Evolutionary conservation across 1,140 invertebrate species (phyloP), one percentile per base, ranked within the genome.

Genomic region (Lordiphosa stackelbergi): DNA sequence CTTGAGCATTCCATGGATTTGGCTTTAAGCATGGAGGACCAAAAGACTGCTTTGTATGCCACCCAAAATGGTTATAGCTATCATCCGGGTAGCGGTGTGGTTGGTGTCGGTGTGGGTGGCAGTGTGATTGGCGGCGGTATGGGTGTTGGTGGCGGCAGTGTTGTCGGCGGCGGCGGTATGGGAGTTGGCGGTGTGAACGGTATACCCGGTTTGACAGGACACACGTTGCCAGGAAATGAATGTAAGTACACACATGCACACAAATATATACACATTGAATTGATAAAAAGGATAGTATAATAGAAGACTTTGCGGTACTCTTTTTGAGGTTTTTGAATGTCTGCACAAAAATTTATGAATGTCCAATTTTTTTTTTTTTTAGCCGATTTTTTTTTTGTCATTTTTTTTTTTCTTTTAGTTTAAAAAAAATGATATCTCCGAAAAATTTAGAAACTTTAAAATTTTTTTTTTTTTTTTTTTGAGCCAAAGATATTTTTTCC

Each of bases 1-100:
- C 88, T 97, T 7, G 95, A 97, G 87, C 93, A 95, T 85, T 95
- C 94, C 10, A 91, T 96, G 90, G 94, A 96, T 77, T 89, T 95
- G 55, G 94, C 93, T 0, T 71, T 95, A 16, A 92, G 94, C 31
- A 92, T 96, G 88, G 93, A 95, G 51, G 93, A 95, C 68, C 94
- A 95, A 6, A 95, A 95, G 87, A 93, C 91, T 12, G 91, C 93
- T 0, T 91, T 95, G 6, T 95, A 95, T 85, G 94, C 92, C 12
- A 91, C 92, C 9, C 94, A 95, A 81, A 93, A 94, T 42, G 94
- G 94, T 19, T 96, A 96, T 78, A 94, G 94, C 31, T 95, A 95
- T 81, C 94, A 95, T 86, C 90, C 90, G 28, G 88, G 89, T 11
- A 72, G 70, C 88, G 91, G 55, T 81, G 90, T 71, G 84, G 90